Base-by-base conservation (phyloP, 2,888 invertebrate species). In the Cataglyphis cursor region DNA sequence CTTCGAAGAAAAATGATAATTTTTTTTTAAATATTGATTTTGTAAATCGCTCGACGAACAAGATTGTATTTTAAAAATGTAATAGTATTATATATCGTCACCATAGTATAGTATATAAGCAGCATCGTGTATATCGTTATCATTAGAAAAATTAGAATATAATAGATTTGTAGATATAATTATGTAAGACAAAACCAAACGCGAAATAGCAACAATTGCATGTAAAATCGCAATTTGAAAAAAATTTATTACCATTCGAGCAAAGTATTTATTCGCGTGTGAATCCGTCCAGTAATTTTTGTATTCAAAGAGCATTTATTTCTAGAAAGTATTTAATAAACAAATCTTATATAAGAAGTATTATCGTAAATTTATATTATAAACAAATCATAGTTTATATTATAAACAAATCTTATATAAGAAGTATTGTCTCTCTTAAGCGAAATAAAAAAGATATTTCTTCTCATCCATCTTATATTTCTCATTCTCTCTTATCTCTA, bases 211-310 rank as follows among this genome's bases (percentile, higher is more conserved):
- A 78, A 68, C 57, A 8, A 21, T 31, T 9, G 54, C 65, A 24
- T 3, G 4, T 31, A 15, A 21, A 24, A 28, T 21, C 21, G 72
- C 70, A 44, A 70, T 44, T 59, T n/a, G 4, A 8, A 21, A 78
- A 44, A 68, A 21, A 24, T 57, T 28, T 6, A 21, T 70, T 44
- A 57, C 18, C 41, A 38, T 41, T 21, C 3, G 57, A 21, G 57
- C 57, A 21, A 48, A 44, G 10, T 70, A 35, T 78, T 12, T 31
- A 78, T 44, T 35, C n/a, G 35, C 65, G 59, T 31, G 15, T 31
- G 8, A 70, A 80, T 80, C 78, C 78, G 78, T 80, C 72, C 78
- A 70, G n/a, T n/a, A 51, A 8, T 3, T 80, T 76, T 70, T 80
- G 59, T 78, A 78, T 68, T 35, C 18, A 70, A 44, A 59, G 18